Evolutionary conservation across 2,888 invertebrate species (phyloP).

Genomic region (Athalia rosae): DNA sequence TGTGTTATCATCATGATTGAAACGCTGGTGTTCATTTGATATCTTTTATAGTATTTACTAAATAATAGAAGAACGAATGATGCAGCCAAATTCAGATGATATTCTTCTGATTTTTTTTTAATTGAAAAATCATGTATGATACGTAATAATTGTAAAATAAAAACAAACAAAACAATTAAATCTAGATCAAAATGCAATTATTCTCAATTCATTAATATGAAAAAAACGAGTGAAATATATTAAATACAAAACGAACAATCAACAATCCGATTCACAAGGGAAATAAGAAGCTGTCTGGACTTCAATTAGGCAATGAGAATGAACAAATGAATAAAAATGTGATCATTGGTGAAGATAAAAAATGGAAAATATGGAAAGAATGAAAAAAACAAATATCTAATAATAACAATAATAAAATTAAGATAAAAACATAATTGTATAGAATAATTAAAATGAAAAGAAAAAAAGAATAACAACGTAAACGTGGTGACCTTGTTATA

Average conservation of each 20-base stretch:
- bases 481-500: neutral
- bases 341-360: slow-evolving; percentile 18
- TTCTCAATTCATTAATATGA: slow-evolving; percentile 25
- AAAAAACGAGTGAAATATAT: too few species aligned
- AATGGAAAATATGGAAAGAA: neutral
- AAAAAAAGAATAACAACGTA: slow-evolving; percentile 40
- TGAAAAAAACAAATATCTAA: neutral
- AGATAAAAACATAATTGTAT: slow-evolving; percentile 15
- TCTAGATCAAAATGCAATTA: slow-evolving; percentile 9
- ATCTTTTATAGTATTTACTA: neutral
- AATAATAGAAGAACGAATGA: neutral
- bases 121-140: slow-evolving; percentile 19
- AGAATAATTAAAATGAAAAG: slow-evolving; percentile 15
- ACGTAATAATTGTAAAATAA: neutral
- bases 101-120: neutral
- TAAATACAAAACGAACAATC: too few species aligned
- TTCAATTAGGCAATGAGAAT: neutral
- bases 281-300: slow-evolving; percentile 28
- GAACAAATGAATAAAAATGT: slow-evolving; percentile 27
- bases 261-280: slow-evolving; percentile 4
- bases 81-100: neutral
- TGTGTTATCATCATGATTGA: slow-evolving; percentile 20
- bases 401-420: neutral
- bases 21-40: slow-evolving; percentile 7
- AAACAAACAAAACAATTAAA: neutral